Evolutionary conservation across 2,888 invertebrate species (phyloP).

Genomic region (Cosmopolites sordidus): DNA sequence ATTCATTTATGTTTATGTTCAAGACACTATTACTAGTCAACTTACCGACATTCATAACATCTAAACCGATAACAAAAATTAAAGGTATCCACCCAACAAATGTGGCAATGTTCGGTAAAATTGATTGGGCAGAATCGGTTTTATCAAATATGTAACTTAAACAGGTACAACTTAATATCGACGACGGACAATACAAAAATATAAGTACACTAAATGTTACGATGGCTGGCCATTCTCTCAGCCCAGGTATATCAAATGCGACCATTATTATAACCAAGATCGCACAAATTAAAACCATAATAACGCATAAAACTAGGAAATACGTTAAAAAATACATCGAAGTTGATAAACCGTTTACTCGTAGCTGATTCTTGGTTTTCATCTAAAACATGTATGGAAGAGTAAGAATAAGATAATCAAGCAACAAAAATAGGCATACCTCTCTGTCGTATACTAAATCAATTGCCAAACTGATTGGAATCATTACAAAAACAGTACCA

Average conservation of each 20-base stretch:
- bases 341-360: constrained; percentile 75
- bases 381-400: constrained; percentile 53
- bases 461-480: constrained; percentile 72
- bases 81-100: constrained; percentile 74
- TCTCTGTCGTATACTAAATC: constrained; percentile 81
- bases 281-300: constrained; percentile 65
- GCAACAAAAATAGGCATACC: constrained; percentile 51
- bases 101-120: constrained; percentile 71
- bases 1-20: too few species aligned
- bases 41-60: constrained; percentile 68
- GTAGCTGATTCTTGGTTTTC: constrained; percentile 75
- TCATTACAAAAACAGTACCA: constrained; percentile 75
- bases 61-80: constrained; percentile 65
- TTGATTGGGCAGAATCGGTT: constrained; percentile 76
- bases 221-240: constrained; percentile 66
- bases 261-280: constrained; percentile 62
- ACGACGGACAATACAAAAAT: constrained; percentile 68
- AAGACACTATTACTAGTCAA: too few species aligned
- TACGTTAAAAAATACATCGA: constrained; percentile 71
- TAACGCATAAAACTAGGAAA: constrained; percentile 65
- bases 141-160: constrained; percentile 78
- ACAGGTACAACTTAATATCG: constrained; percentile 71
- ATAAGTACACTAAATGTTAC: constrained; percentile 63
- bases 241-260: constrained; percentile 65
- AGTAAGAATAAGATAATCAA: not conserved